phyloP scores from a whole-genome alignment of 1,140 invertebrate species.

The Eciton burchellii region DNA sequence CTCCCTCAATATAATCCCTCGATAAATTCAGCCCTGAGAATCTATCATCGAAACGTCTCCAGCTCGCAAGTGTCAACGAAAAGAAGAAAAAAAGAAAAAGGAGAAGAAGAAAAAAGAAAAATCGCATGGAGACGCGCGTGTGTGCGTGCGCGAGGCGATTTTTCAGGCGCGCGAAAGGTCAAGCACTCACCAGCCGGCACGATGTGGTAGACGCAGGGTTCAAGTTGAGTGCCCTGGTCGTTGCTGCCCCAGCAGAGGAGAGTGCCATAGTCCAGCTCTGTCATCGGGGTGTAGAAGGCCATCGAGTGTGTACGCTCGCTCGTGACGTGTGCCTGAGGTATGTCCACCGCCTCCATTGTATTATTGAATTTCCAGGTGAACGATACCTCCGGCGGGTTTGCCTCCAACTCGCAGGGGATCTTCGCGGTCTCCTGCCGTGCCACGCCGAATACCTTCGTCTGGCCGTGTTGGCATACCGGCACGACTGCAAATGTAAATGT shows the following conservation, averaged over 20 bases:
- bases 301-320: slow-evolving; percentile 88
- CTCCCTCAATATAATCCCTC: no score
- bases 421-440: slow-evolving; percentile 91
- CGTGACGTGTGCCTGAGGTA: slow-evolving; percentile 87
- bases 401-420: slow-evolving; percentile 93
- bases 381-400: slow-evolving; percentile 91
- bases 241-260: slow-evolving; percentile 90
- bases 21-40: no score
- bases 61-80: no score
- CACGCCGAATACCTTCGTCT: slow-evolving; percentile 90
- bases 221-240: slow-evolving; percentile 88
- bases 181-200: slow-evolving; percentile 88
- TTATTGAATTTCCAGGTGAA: slow-evolving; percentile 94
- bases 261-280: slow-evolving; percentile 90
- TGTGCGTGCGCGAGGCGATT: slow-evolving; percentile 3
- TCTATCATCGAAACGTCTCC: no score
- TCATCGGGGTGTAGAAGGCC: slow-evolving; percentile 89
- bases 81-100: no score
- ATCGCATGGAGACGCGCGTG: neutral
- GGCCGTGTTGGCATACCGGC: slow-evolving; percentile 89
- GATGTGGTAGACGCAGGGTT: slow-evolving; percentile 90
- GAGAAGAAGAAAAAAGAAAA: neutral
- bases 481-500: slow-evolving; percentile 86
- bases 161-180: neutral
- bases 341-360: slow-evolving; percentile 89